phyloP scores from a whole-genome alignment of 2,888 invertebrate genomes.

The Pocota personata region DNA sequence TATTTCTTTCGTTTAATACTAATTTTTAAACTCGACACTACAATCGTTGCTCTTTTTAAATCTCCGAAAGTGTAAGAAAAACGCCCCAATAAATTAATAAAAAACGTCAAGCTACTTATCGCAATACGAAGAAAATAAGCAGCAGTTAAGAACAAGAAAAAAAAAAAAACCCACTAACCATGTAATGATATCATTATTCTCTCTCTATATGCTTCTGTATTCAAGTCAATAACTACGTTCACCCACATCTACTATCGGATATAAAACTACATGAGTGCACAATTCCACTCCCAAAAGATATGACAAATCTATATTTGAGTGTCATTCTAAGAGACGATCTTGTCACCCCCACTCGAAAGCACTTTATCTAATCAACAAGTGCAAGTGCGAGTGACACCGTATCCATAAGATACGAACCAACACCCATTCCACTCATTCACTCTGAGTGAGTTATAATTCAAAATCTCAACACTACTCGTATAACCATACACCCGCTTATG shows the following conservation, averaged over 20 bases:
- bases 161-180: slow-evolving; percentile 2
- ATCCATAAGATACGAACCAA: neutral
- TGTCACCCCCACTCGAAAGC: slow-evolving; percentile 23
- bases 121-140: slow-evolving; percentile 7
- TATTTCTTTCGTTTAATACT: no score
- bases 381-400: slow-evolving; percentile 10
- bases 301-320: slow-evolving; percentile 42
- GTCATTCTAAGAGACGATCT: slow-evolving; percentile 32
- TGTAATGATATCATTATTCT: slow-evolving; percentile 53
- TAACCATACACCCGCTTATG: slow-evolving; percentile 32
- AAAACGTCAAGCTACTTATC: slow-evolving; percentile 23
- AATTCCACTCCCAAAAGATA: slow-evolving; percentile 8
- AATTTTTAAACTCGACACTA: no score
- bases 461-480: slow-evolving; percentile 6
- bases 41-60: no score
- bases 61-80: neutral
- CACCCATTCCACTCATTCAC: slow-evolving; percentile 26
- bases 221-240: neutral
- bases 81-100: neutral
- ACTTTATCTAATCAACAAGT: slow-evolving; percentile 64
- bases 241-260: slow-evolving; percentile 16
- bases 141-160: neutral
- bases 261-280: neutral
- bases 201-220: neutral
- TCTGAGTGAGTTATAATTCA: slow-evolving; percentile 36